These are phyloP conservation scores for Zoanthus solanderi DNA, from an alignment of 92 coral and sea anemone species.

Conservation along the genomic window DNA sequence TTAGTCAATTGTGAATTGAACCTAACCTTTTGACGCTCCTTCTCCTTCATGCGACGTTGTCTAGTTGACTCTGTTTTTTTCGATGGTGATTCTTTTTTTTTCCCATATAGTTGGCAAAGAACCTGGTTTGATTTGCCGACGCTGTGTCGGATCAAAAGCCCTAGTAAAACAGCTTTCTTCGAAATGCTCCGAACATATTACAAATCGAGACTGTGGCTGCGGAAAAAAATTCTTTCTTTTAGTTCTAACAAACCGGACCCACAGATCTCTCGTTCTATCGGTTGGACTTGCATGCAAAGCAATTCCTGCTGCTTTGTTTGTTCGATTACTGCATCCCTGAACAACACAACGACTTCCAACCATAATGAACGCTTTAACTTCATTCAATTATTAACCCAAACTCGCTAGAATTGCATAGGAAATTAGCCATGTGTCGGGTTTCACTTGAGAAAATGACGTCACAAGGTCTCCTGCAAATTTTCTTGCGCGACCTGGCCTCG, in stretches of 20 bases:
- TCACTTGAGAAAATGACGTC: conserved; percentile 36
- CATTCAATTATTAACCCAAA: background rate
- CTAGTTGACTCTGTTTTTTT: conserved; percentile 14
- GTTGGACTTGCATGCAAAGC: conserved; percentile 51
- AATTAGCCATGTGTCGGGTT: conserved; percentile 24
- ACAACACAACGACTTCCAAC: conserved; percentile 54
- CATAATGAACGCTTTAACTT: conserved; percentile 1
- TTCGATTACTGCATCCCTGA: conserved; percentile 37
- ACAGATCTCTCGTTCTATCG: conserved; percentile 38
- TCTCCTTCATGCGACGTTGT: conserved; percentile 56
- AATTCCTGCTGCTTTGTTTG: conserved; percentile 47
- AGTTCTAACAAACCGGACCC: conserved; percentile 43
- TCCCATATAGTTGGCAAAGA: conserved; percentile 54
- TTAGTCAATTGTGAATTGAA: conserved; percentile 1
- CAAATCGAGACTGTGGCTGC: conserved; percentile 22
- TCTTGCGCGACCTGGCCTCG: conserved; percentile 21
- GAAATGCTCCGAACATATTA: conserved; percentile 42
- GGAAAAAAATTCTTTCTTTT: conserved; percentile 47
- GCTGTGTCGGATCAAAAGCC: conserved; percentile 52
- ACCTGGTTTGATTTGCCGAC: conserved; percentile 48
- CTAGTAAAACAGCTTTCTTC: conserved; percentile 44
- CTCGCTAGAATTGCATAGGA: conserved; percentile 22
- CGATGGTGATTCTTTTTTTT: background rate
- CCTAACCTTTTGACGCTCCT: conserved; percentile 55
- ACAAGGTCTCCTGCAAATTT: conserved; percentile 16